Conservation (phyloP, 2,888 invertebrate genomes). For the Gibbula magus region DNA sequence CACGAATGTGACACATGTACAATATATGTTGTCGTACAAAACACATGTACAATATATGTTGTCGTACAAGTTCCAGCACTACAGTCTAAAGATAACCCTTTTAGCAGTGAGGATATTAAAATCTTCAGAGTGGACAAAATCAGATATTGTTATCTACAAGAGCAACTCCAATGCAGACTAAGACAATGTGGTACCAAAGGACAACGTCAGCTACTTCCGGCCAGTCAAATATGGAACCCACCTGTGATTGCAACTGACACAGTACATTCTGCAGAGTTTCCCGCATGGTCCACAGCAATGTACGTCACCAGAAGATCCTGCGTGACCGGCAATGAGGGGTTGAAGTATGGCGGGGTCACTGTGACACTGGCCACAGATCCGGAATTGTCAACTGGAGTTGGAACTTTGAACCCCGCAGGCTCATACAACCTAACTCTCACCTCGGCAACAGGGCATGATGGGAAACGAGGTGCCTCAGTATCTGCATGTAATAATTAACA, state of each 20-base stretch:
- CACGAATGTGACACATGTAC: too few species aligned
- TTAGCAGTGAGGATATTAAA: too few species aligned
- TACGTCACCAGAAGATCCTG: constrained; percentile 84
- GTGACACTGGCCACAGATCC: constrained; percentile 31
- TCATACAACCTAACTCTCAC: constrained; percentile 27
- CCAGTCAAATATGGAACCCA: not conserved
- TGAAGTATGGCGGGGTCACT: constrained; percentile 36
- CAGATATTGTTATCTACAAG: too few species aligned
- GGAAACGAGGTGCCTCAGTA: constrained; percentile 35
- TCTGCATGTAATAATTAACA: too few species aligned
- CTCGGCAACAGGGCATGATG: constrained; percentile 28
- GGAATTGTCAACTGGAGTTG: constrained; percentile 41
- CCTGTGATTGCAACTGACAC: constrained; percentile 83
- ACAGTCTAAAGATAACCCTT: too few species aligned
- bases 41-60: too few species aligned
- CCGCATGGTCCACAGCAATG: constrained; percentile 96
- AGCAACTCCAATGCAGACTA: too few species aligned
- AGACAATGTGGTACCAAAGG: too few species aligned
- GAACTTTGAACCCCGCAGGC: constrained; percentile 14
- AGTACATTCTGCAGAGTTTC: constrained; percentile 96
- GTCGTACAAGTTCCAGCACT: too few species aligned
- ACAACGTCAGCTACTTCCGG: too few species aligned
- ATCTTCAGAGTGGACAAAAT: too few species aligned
- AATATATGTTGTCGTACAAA: too few species aligned
- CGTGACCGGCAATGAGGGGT: constrained; percentile 30